These are phyloP conservation scores for Danionella dracula DNA, from an alignment of 2,797 vertebrate species.

Conservation along the genomic window DNA sequence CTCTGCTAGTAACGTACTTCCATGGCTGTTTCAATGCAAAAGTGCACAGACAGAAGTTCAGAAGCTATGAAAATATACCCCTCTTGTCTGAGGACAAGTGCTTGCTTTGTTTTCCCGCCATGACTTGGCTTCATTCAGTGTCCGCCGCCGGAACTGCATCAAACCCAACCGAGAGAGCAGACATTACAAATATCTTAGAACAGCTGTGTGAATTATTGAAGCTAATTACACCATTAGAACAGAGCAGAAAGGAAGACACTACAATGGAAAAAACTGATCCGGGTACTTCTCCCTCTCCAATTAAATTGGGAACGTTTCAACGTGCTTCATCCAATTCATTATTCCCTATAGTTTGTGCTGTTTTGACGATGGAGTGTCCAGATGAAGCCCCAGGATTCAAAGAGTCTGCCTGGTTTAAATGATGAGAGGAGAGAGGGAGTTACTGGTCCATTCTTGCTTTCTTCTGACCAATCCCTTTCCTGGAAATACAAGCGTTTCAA, in stretches of 20 bases:
- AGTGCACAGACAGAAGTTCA: constrained; percentile 68
- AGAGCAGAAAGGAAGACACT: constrained; percentile 33
- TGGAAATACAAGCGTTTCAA: constrained; percentile 49
- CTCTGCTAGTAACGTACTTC: constrained; percentile 60
- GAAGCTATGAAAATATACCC: constrained; percentile 57
- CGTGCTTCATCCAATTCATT: constrained; percentile 27
- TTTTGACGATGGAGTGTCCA: constrained; percentile 41
- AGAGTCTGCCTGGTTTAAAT: constrained; percentile 63
- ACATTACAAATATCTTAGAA: constrained; percentile 64
- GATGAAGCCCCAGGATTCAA: constrained; percentile 53
- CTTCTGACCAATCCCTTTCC: constrained; percentile 88
- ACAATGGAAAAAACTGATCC: constrained; percentile 58
- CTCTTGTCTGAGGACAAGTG: constrained; percentile 70
- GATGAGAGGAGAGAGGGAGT: constrained; percentile 57
- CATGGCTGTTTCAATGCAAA: constrained; percentile 48
- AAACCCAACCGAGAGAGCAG: constrained; percentile 61
- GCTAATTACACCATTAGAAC: constrained; percentile 57
- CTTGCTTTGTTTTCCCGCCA: constrained; percentile 62
- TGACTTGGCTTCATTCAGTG: constrained; percentile 24
- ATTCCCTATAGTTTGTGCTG: constrained; percentile 41
- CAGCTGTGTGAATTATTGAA: constrained; percentile 27
- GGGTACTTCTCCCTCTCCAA: constrained; percentile 60
- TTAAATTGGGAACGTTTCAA: constrained; percentile 40
- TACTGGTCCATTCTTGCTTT: constrained; percentile 89
- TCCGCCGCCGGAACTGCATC: constrained; percentile 53